These are phyloP conservation scores for Aphyosemion australe DNA, from an alignment of 2,113 vertebrate genomes.

Conservation along the genomic window DNA sequence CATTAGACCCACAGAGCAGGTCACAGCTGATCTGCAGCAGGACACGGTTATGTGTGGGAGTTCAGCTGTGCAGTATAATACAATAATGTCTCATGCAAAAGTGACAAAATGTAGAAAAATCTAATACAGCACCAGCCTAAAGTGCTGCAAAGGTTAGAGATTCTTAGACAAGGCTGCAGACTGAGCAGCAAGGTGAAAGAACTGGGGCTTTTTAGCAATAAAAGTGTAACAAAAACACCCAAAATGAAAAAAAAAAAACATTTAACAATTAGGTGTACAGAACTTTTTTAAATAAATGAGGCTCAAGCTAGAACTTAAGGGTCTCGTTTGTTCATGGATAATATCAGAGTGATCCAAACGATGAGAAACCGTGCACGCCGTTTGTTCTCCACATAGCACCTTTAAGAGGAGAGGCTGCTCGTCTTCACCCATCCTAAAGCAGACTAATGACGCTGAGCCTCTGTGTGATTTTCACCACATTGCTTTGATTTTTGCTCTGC, in stretches of 20 bases:
- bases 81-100: not conserved
- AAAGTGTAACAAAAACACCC: too few relatives aligned
- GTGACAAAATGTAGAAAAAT: not conserved
- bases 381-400: constrained; percentile 39
- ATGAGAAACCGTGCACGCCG: not conserved
- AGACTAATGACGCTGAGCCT: constrained; percentile 18
- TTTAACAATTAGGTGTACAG: too few relatives aligned
- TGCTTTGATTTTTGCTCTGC: constrained; percentile 31
- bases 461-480: constrained; percentile 1
- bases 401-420: constrained; percentile 24
- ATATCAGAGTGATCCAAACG: not conserved
- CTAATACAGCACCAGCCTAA: not conserved
- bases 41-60: too few relatives aligned
- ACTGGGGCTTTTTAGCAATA: too few relatives aligned
- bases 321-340: constrained; percentile 1
- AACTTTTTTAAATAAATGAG: too few relatives aligned
- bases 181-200: not conserved
- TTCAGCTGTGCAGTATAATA: not conserved
- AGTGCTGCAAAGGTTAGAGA: not conserved
- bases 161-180: not conserved
- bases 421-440: constrained; percentile 20
- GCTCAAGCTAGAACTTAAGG: not conserved
- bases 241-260: too few relatives aligned
- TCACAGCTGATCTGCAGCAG: too few relatives aligned
- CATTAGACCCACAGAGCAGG: too few relatives aligned